Evolutionary conservation across 2,888 invertebrate species (phyloP), one percentile per base, ranked within the genome.

Genomic region (Tenthredo scrophulariae): DNA sequence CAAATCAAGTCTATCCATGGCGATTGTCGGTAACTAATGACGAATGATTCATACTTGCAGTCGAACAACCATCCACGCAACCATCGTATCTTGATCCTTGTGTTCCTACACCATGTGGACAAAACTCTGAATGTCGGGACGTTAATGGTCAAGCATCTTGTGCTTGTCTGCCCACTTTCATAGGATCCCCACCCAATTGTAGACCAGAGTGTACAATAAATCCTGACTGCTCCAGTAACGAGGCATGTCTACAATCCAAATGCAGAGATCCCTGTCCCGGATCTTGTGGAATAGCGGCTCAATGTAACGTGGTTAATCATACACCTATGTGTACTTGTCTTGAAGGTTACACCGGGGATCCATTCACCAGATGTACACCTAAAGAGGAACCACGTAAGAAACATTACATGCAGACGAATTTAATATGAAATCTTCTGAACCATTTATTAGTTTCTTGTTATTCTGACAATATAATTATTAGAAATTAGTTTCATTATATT

Each of bases 281-380:
- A 15, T 93, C 94, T 29, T 94, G 94, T 90, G 95, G 94, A 18
- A 90, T 93, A n/a, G 93, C 93, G 88, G 94, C 94, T n/a, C 90
- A 93, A 84, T 94, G 94, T 88, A 88, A 91, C 54, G 93, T 94
- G 37, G 92, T 89, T 87, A 94, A 93, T 89, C 93, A 94, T 86
- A 92, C 93, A 43, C 94, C 94, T 13, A 92, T 93, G 65, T 94
- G 94, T 87, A 94, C 94, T 37, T 96, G 96, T 90, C 94, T 94
- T 3, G 91, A 92, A 84, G 96, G 96, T 74, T 95, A 95, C 90
- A 95, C 95, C 85, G 97, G 97, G 62, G 96, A 97, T 95, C 96
- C 97, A 54, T 97, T 97, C 90, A 95, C 95, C 54, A 94, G 95
- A 87, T 97, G 97, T 90, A 94, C 93, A 88, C 94, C 94, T 74